Conservation (phyloP, 2,113 vertebrate genomes). For the Tragulus kanchil region DNA sequence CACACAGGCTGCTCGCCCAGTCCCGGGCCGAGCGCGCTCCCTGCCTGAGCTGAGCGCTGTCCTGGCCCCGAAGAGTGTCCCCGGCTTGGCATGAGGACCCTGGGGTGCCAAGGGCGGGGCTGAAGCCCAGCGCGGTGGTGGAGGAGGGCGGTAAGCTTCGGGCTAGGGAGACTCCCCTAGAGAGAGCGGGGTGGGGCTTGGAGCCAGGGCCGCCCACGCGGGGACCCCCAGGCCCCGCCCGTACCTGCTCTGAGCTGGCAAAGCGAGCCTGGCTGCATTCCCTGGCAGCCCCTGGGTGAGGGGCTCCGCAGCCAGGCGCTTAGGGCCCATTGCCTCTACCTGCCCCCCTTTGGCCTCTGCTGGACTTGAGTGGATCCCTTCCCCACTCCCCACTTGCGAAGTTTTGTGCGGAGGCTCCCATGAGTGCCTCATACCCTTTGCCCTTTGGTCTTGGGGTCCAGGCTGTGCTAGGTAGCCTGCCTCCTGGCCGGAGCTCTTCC, state of each 20-base stretch:
- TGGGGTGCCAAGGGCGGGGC: slow-evolving; percentile 75
- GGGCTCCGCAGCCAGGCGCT: neutral
- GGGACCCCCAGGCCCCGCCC: slow-evolving; percentile 48
- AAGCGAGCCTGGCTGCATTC: slow-evolving; percentile 35
- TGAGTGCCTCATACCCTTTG: neutral
- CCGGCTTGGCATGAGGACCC: slow-evolving; percentile 89
- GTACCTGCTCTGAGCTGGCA: slow-evolving; percentile 71
- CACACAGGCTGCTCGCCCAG: slow-evolving; percentile 78
- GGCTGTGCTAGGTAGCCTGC: slow-evolving; percentile 23
- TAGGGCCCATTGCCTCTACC: neutral
- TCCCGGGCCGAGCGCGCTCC: slow-evolving; percentile 74
- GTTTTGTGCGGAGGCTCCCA: neutral
- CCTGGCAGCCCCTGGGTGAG: neutral
- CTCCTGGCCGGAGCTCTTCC: slow-evolving; percentile 59
- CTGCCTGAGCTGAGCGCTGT: slow-evolving; percentile 70
- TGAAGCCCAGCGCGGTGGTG: slow-evolving; percentile 65
- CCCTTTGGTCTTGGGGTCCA: neutral
- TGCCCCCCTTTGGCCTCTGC: neutral
- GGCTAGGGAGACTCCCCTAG: neutral
- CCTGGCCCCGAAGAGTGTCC: slow-evolving; percentile 66
- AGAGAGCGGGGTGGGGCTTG: slow-evolving; percentile 58
- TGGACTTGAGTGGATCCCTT: neutral
- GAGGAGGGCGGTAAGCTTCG: slow-evolving; percentile 80
- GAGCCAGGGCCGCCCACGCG: slow-evolving; percentile 2
- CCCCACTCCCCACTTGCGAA: neutral